phyloP scores from a whole-genome alignment of 2,888 invertebrate genomes.

The Heteromurus nitidus region DNA sequence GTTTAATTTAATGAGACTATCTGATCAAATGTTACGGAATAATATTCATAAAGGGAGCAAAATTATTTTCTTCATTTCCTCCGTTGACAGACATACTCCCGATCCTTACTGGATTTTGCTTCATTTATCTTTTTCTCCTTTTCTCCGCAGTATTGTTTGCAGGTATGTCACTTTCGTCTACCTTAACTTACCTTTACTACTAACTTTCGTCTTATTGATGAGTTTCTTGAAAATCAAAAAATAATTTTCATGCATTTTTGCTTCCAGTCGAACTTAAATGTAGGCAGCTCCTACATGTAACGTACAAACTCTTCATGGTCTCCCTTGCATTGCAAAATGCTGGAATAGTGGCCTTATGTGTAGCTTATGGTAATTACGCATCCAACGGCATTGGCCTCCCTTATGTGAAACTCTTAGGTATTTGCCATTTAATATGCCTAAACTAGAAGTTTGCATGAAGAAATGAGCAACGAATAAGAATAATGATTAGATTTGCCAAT shows the following conservation, averaged over 20 bases:
- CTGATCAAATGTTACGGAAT: constrained; percentile 19
- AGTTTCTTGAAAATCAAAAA: too few species aligned
- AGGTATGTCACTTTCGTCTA: constrained; percentile 75
- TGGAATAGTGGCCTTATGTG: constrained; percentile 82
- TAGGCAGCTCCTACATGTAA: constrained; percentile 88
- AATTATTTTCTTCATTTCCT: neutral
- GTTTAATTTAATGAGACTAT: too few species aligned
- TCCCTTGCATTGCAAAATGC: constrained; percentile 84
- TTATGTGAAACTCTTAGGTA: constrained; percentile 76
- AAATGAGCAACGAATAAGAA: too few species aligned
- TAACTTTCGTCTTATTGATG: constrained; percentile 7
- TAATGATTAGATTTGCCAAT: too few species aligned
- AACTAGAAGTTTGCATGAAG: too few species aligned
- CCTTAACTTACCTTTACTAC: too few species aligned
- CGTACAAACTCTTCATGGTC: constrained; percentile 88
- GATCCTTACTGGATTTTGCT: constrained; percentile 84
- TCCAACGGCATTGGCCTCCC: constrained; percentile 82
- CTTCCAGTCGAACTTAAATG: constrained; percentile 83
- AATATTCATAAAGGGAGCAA: neutral
- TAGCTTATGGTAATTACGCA: constrained; percentile 87
- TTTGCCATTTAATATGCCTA: too few species aligned
- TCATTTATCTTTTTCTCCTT: constrained; percentile 84
- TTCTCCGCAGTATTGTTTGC: constrained; percentile 84
- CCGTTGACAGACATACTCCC: constrained; percentile 90
- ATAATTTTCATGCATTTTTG: constrained; percentile 19